Percentiles rank a stretch among this genome's conserved stretches.
Evolutionary conservation across 2,888 invertebrate genomes (phyloP).

Genomic region (Drosophila conformis): DNA sequence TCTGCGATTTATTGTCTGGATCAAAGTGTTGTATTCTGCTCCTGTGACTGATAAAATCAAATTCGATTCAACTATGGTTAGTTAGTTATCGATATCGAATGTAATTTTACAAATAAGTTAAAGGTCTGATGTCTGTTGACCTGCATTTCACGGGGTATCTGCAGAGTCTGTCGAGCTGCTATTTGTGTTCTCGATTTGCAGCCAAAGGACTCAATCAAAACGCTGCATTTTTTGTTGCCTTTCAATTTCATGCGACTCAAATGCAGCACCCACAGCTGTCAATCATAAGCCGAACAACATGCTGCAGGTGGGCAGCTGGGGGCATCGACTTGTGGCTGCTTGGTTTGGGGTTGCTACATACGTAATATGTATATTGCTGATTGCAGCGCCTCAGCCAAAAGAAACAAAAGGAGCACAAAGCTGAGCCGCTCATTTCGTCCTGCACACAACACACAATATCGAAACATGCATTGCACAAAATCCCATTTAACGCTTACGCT

Average conservation of each 20-base stretch:
- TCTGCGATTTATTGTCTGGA: slow-evolving; percentile 1
- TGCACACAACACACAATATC: background rate
- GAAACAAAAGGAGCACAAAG: slow-evolving; percentile 62
- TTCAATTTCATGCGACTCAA: slow-evolving; percentile 66
- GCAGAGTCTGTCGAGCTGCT: background rate
- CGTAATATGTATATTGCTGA: slow-evolving; percentile 41
- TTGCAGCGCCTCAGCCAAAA: slow-evolving; percentile 46
- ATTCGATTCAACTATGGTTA: background rate
- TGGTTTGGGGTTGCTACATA: slow-evolving; percentile 2
- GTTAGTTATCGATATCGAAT: background rate
- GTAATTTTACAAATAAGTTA: background rate
- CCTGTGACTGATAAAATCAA: background rate
- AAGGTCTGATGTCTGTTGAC: background rate
- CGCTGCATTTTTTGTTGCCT: slow-evolving; percentile 61
- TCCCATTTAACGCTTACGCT: slow-evolving; percentile 67
- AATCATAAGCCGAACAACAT: slow-evolving; percentile 63
- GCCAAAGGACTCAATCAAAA: slow-evolving; percentile 68
- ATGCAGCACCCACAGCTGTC: slow-evolving; percentile 74
- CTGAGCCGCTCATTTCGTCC: slow-evolving; percentile 45
- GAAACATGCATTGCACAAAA: slow-evolving; percentile 53
- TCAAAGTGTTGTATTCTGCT: background rate
- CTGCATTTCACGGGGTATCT: slow-evolving; percentile 16
- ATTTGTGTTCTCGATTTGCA: background rate
- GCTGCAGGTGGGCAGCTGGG: slow-evolving; percentile 65
- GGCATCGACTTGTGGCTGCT: background rate